Conservation (phyloP, 2,888 invertebrate genomes). For the Monoplex corrugatus region DNA sequence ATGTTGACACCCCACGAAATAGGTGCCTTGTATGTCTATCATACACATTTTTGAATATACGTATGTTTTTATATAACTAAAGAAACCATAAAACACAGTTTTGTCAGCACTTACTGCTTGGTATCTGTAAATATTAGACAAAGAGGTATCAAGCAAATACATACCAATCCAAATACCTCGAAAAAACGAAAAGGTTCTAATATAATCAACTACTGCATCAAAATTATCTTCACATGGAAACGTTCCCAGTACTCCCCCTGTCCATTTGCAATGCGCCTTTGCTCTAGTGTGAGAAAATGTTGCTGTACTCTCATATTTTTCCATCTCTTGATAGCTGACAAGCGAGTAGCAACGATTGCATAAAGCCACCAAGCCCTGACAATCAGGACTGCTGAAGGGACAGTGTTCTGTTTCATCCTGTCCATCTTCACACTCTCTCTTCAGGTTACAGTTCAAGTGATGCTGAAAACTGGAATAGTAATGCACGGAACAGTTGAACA, state of each 20-base stretch:
- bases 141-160: neutral
- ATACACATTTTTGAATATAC: neutral
- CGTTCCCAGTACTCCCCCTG: too few species aligned
- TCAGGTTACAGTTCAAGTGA: neutral
- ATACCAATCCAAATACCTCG: too few species aligned
- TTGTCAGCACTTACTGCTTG: neutral
- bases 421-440: conserved; percentile 12
- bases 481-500: neutral
- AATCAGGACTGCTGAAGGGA: conserved; percentile 21
- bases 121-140: neutral
- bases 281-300: too few species aligned
- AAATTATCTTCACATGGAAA: too few species aligned
- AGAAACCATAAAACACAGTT: neutral
- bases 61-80: neutral
- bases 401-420: conserved; percentile 21
- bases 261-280: too few species aligned
- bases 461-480: conserved; percentile 4
- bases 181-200: too few species aligned
- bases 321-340: too few species aligned
- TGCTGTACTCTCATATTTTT: too few species aligned
- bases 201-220: too few species aligned
- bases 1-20: neutral
- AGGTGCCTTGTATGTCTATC: neutral
- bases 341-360: neutral
- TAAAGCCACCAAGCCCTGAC: neutral